A percentile compares a stretch with the other conserved stretches of the same genome.
phyloP scores from a whole-genome alignment of 2,888 invertebrate species.

The Cancer borealis region DNA sequence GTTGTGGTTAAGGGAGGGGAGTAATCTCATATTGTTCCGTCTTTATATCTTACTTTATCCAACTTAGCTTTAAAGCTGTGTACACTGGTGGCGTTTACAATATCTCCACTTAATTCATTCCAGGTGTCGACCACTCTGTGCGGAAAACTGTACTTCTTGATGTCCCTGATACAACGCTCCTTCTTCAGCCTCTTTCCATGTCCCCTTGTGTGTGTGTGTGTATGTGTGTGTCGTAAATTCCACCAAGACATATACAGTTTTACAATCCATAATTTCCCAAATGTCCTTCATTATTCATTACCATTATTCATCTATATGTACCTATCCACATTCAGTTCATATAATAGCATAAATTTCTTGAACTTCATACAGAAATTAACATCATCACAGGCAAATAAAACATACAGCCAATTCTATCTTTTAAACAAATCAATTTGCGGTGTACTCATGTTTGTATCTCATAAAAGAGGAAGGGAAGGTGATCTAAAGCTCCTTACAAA shows the following conservation, averaged over 20 bases:
- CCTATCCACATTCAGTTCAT: background rate
- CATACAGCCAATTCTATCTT: background rate
- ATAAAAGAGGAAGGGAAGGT: background rate
- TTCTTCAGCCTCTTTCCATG: no score
- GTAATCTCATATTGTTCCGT: no score
- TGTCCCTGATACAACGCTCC: no score
- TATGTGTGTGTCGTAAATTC: background rate
- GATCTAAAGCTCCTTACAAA: background rate
- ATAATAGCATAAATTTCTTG: background rate
- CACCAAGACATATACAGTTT: background rate
- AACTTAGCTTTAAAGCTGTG: no score
- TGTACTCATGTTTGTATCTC: no score
- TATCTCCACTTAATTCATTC: no score
- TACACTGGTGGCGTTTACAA: no score
- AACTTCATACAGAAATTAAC: background rate
- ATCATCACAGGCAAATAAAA: background rate
- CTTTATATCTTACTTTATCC: no score
- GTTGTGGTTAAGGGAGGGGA: no score
- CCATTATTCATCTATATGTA: background rate
- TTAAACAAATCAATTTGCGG: background rate
- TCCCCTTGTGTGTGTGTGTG: background rate
- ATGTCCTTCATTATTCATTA: no score
- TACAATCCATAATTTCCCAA: background rate
- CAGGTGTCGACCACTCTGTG: no score
- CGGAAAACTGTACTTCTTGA: no score